Percentiles rank a stretch among this genome's conserved stretches.
These are phyloP conservation scores for Plagiodera versicolora DNA, from an alignment of 2,888 invertebrate genomes.

Conservation along the genomic window DNA sequence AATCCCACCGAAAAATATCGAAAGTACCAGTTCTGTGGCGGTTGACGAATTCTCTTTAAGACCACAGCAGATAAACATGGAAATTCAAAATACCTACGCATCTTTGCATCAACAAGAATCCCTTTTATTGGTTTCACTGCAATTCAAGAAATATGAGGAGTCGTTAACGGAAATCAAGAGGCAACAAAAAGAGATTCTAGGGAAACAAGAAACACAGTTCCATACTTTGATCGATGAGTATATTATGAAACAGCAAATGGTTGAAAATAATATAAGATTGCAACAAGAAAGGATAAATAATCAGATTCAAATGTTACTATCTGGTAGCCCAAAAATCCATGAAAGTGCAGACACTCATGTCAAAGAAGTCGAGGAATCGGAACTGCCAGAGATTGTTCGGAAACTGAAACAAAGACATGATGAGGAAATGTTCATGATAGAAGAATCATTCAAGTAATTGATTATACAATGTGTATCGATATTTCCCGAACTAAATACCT, in stretches of 20 bases:
- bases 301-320: conserved; percentile 60
- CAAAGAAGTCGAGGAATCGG: conserved; percentile 41
- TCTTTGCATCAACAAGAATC: conserved; percentile 66
- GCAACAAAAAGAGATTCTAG: conserved; percentile 60
- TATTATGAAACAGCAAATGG: conserved; percentile 59
- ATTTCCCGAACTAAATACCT: no score
- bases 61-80: conserved; percentile 28
- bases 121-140: conserved; percentile 63
- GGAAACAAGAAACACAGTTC: conserved; percentile 53
- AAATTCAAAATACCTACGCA: conserved; percentile 58
- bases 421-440: conserved; percentile 65
- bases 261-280: conserved; percentile 62
- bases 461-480: no score
- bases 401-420: conserved; percentile 61
- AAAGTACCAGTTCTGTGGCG: conserved; percentile 6
- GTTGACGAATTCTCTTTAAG: conserved; percentile 13
- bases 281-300: conserved; percentile 66
- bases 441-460: conserved; percentile 64
- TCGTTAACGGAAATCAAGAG: conserved; percentile 61
- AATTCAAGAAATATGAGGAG: conserved; percentile 66
- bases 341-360: conserved; percentile 51
- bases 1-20: conserved; percentile 8
- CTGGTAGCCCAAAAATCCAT: conserved; percentile 39
- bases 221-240: conserved; percentile 60
- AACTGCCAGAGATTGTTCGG: conserved; percentile 53